A percentile compares a stretch with the other conserved stretches of the same genome.
Conservation (phyloP, 2,113 vertebrate species). For the Thinocorus orbignyianus region DNA sequence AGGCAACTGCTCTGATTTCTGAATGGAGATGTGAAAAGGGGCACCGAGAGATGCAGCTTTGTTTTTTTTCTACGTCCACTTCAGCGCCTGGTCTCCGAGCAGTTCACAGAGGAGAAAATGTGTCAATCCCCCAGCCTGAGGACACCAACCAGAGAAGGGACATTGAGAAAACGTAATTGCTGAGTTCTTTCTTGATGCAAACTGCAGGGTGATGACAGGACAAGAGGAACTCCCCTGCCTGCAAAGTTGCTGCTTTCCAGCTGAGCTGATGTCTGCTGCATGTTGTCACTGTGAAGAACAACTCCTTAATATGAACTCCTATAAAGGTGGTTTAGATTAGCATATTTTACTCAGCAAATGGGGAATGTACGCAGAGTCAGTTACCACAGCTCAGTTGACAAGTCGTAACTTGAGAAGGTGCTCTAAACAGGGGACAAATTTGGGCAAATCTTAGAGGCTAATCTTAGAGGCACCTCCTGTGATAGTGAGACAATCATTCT, state of each 20-base stretch:
- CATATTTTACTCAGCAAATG: background rate
- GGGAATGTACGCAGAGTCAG: background rate
- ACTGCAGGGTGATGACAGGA: background rate
- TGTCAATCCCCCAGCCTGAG: background rate
- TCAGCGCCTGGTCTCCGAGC: background rate
- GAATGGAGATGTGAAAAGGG: background rate
- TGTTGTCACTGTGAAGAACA: background rate
- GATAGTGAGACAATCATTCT: background rate
- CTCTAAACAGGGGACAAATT: background rate
- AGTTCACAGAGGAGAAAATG: background rate
- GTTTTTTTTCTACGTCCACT: background rate
- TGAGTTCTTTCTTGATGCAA: background rate
- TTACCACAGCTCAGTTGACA: slow-evolving; percentile 34
- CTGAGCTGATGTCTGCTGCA: background rate
- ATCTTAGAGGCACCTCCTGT: background rate
- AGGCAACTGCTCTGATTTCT: background rate
- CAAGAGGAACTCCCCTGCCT: background rate
- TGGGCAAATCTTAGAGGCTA: slow-evolving; percentile 3
- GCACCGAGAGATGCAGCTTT: background rate
- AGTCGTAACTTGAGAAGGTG: background rate
- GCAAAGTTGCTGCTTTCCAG: background rate
- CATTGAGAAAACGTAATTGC: background rate
- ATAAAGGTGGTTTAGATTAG: slow-evolving; percentile 29
- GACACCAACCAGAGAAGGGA: background rate
- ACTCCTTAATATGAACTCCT: background rate